Base-by-base conservation (phyloP, 1,140 invertebrate species). In the Euura saliciscinereae region DNA sequence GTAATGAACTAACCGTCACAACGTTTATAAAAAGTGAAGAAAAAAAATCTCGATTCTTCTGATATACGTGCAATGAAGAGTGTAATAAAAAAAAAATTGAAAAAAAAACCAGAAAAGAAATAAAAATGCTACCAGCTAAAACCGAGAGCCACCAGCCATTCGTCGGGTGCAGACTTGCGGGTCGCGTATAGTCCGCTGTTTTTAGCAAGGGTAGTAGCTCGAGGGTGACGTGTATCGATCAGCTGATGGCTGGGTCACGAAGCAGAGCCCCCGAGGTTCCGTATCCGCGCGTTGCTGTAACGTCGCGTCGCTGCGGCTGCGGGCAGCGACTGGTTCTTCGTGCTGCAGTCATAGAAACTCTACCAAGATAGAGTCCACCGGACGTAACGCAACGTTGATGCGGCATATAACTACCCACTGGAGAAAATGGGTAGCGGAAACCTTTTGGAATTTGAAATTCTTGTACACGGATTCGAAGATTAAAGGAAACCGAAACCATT, bases 191-290 rank as follows among this genome's bases (percentile, higher is more conserved):
- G 28, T 44, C 66, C 66, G 67, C 82, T 83, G 82, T 83, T 83
- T 83, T 82, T 73, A 77, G 77, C 59, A 75, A 66, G 75, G 80
- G 13, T 71, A 71, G 74, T 82, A 82, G 68, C 66, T 71, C 73
- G 73, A 69, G 75, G 78, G 78, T 81, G 79, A 80, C 80, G 78
- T 82, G 78, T 84, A 84, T 84, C 81, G 82, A 82, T 84, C 82
- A 82, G 80, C 81, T 82, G 81, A 82, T 81, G 81, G 78, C 79
- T 80, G 79, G 82, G 81, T 82, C 81, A 82, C 80, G 78, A 78
- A 80, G 79, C 74, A 71, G 73, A 77, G 78, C 73, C 73, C 28
- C 45, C 45, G 69, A 71, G 45, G 69, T 70, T 74, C 43, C 66
- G 51, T 59, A 6, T 59, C 3, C 51, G 51, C 51, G 51, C 51